Percentiles rank a stretch among this genome's conserved stretches.
Evolutionary conservation across 2,113 vertebrate genomes (phyloP).

Genomic region (Chauna torquata): DNA sequence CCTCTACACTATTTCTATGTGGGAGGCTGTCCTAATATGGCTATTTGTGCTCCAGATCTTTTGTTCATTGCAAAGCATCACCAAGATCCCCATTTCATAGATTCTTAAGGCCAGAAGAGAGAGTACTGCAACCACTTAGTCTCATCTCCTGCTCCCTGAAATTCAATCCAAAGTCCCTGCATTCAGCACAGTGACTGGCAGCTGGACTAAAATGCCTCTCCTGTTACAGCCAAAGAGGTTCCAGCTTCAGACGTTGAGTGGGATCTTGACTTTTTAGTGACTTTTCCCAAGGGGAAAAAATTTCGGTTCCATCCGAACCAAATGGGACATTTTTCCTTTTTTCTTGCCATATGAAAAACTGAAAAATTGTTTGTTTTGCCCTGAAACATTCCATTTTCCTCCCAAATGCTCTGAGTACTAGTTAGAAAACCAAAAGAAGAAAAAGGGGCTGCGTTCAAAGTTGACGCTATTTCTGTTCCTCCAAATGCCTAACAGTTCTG

Average conservation of each 20-base stretch:
- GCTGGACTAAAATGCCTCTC: slow-evolving; percentile 15
- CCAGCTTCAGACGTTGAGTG: background rate
- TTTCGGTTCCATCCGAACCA: slow-evolving; percentile 45
- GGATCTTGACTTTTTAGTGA: slow-evolving; percentile 35
- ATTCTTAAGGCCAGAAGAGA: slow-evolving; percentile 67
- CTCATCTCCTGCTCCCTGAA: background rate
- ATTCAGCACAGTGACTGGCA: slow-evolving; percentile 43
- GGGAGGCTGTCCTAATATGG: slow-evolving; percentile 57
- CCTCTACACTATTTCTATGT: slow-evolving; percentile 33
- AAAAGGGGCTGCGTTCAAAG: background rate
- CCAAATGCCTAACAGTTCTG: background rate
- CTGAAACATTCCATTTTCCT: slow-evolving; percentile 31
- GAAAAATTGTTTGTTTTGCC: slow-evolving; percentile 37
- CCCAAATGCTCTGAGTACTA: background rate
- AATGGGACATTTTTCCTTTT: slow-evolving; percentile 57
- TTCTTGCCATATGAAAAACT: slow-evolving; percentile 53
- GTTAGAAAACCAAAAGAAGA: background rate
- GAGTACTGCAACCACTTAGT: slow-evolving; percentile 16
- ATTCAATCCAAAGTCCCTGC: slow-evolving; percentile 1
- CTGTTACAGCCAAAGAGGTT: slow-evolving; percentile 6
- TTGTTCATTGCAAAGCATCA: slow-evolving; percentile 15
- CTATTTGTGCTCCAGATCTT: slow-evolving; percentile 64
- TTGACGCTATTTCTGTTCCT: background rate
- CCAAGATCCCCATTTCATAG: background rate
- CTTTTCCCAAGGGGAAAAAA: slow-evolving; percentile 67